phyloP scores from a whole-genome alignment of 2,113 vertebrate species.

The Colius striatus region DNA sequence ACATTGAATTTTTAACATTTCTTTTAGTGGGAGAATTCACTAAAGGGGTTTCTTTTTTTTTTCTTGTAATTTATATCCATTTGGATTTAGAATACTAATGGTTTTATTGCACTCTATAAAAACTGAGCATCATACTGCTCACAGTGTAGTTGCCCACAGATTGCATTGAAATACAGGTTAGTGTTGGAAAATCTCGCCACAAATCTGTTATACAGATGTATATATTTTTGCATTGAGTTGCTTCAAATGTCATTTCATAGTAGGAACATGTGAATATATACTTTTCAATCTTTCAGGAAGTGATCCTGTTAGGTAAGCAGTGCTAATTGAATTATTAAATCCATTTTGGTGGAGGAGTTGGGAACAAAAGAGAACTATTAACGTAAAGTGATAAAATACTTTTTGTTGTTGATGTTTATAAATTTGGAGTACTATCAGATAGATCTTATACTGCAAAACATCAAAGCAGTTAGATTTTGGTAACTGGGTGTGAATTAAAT shows the following conservation, averaged over 20 bases:
- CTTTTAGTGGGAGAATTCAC: background rate
- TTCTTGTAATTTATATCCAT: background rate
- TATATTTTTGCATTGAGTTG: background rate
- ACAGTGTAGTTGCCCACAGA: background rate
- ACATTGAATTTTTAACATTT: background rate
- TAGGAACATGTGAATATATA: background rate
- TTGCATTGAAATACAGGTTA: background rate
- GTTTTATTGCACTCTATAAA: background rate
- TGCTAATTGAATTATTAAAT: background rate
- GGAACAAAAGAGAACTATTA: background rate
- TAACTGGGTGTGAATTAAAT: background rate
- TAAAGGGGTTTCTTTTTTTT: background rate
- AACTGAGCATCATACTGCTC: background rate
- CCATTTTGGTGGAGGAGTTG: background rate
- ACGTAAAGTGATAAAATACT: background rate
- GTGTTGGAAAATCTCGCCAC: background rate
- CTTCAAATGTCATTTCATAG: background rate
- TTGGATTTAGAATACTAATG: background rate
- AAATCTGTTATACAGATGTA: background rate
- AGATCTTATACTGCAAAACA: background rate
- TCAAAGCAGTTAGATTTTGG: background rate
- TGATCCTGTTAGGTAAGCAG: background rate
- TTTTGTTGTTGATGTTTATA: background rate
- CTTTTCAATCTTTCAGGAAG: slow-evolving; percentile 13
- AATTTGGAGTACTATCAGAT: background rate